phyloP scores from a whole-genome alignment of 2,888 invertebrate genomes.

The Agrochola circellaris region DNA sequence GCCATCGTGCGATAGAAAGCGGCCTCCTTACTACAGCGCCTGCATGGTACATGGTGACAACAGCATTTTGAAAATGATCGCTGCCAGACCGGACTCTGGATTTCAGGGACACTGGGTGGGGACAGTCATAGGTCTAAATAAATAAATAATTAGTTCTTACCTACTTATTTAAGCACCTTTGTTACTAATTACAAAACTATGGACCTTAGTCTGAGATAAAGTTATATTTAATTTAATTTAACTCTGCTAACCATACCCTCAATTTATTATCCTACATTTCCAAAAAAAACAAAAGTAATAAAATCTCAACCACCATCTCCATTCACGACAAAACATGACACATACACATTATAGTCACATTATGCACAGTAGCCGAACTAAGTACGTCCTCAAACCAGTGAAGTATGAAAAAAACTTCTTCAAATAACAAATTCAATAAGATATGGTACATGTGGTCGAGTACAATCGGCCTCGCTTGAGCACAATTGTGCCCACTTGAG shows the following conservation, averaged over 20 bases:
- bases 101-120: too few relatives aligned
- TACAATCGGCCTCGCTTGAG: slow-evolving; percentile 63
- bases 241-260: neutral
- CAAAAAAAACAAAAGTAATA: slow-evolving; percentile 8
- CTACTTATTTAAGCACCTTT: too few relatives aligned
- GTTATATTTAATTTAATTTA: neutral
- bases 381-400: slow-evolving; percentile 66
- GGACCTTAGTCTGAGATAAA: too few relatives aligned
- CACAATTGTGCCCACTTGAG: slow-evolving; percentile 71
- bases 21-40: too few relatives aligned
- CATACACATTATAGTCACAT: slow-evolving; percentile 51
- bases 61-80: too few relatives aligned
- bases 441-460: slow-evolving; percentile 89
- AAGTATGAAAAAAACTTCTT: slow-evolving; percentile 81
- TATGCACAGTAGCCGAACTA: slow-evolving; percentile 56
- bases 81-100: too few relatives aligned
- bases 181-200: too few relatives aligned
- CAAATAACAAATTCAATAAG: slow-evolving; percentile 84
- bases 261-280: neutral
- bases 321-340: slow-evolving; percentile 39
- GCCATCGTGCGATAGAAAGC: too few relatives aligned
- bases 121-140: too few relatives aligned
- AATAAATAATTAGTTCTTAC: too few relatives aligned
- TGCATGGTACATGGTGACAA: too few relatives aligned
- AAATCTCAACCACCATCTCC: slow-evolving; percentile 7